Evolutionary conservation across 1,140 invertebrate genomes (phyloP).

Genomic region (Heliconius hewitsoni): DNA sequence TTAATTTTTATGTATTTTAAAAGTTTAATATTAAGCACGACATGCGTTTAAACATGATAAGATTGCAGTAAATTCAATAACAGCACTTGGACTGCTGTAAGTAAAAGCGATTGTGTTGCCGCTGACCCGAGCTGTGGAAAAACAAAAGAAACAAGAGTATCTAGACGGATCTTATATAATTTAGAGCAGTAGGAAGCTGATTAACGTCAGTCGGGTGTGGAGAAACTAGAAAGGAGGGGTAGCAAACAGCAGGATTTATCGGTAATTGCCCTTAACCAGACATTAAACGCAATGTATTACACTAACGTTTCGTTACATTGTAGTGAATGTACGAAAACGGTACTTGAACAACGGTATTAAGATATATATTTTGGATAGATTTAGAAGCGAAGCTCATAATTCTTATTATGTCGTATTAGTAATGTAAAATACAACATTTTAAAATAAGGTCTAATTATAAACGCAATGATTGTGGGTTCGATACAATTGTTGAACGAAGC

Average conservation of each 20-base stretch:
- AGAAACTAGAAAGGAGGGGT: slow-evolving; percentile 55
- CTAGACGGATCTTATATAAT: slow-evolving; percentile 60
- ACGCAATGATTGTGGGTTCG: too few species aligned
- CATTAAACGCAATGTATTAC: slow-evolving; percentile 67
- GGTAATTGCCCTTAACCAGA: slow-evolving; percentile 68
- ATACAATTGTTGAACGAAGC: too few species aligned
- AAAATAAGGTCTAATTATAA: not conserved
- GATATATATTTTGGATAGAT: not conserved
- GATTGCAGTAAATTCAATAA: slow-evolving; percentile 59
- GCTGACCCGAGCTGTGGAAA: slow-evolving; percentile 50
- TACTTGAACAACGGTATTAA: not conserved
- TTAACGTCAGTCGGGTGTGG: slow-evolving; percentile 69
- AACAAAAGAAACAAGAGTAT: slow-evolving; percentile 60
- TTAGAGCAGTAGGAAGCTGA: slow-evolving; percentile 69
- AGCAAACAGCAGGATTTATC: slow-evolving; percentile 73
- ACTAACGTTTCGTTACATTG: slow-evolving; percentile 42
- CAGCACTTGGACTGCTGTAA: slow-evolving; percentile 48
- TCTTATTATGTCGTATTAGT: not conserved
- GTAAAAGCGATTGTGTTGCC: slow-evolving; percentile 55
- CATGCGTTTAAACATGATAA: slow-evolving; percentile 42
- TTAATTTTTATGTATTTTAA: not conserved
- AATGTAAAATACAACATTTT: not conserved
- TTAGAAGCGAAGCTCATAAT: not conserved
- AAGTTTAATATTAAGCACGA: not conserved
- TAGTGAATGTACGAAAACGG: not conserved